These are phyloP conservation scores for Cisticola juncidis DNA, from an alignment of 2,113 vertebrate genomes.

Conservation along the genomic window DNA sequence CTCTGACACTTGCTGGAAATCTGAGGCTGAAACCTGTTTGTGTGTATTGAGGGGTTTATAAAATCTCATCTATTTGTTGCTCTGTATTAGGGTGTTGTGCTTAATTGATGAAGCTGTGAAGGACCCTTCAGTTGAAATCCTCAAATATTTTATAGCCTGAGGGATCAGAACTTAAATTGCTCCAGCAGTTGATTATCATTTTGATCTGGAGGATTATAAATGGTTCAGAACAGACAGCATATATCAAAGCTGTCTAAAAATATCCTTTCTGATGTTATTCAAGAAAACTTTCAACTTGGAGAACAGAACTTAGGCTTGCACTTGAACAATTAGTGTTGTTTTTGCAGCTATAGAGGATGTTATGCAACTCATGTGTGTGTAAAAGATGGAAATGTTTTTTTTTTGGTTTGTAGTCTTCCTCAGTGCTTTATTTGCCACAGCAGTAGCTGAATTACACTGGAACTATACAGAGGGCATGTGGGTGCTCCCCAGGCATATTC, in stretches of 20 bases:
- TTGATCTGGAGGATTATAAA: neutral
- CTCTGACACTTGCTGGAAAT: constrained; percentile 4
- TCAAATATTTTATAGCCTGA: neutral
- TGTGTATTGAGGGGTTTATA: neutral
- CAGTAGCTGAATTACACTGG: neutral
- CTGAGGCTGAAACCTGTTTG: neutral
- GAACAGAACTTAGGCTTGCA: neutral
- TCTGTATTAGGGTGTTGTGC: neutral
- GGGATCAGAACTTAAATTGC: neutral
- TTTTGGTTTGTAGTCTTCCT: neutral
- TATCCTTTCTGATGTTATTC: neutral
- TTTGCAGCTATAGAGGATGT: neutral
- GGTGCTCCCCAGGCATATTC: neutral
- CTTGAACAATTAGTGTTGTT: neutral
- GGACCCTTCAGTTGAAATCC: neutral
- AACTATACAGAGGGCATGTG: neutral
- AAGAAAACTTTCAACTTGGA: neutral
- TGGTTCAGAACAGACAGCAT: neutral
- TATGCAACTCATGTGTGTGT: neutral
- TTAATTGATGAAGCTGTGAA: neutral
- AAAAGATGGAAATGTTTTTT: neutral
- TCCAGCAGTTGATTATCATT: neutral
- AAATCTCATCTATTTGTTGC: neutral
- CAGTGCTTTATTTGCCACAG: neutral
- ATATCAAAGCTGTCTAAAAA: neutral